These are phyloP conservation scores for Anarhynchus alexandrinus DNA, from an alignment of 2,113 vertebrate species.

Conservation along the genomic window DNA sequence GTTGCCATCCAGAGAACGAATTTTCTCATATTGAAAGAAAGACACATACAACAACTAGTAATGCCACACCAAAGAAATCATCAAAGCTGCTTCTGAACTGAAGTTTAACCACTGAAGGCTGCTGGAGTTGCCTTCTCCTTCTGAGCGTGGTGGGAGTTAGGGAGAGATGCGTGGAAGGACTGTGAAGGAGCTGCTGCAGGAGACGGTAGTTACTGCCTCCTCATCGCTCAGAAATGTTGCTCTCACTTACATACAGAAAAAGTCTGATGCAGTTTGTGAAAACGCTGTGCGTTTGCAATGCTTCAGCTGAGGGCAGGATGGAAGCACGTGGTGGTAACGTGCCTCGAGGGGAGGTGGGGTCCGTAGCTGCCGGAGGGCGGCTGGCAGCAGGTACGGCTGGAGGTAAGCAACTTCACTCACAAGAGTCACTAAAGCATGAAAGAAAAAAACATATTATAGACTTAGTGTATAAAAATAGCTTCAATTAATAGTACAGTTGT, in stretches of 20 bases:
- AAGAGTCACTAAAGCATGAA: neutral
- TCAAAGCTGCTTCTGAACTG: neutral
- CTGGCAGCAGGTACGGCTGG: neutral
- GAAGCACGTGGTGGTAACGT: neutral
- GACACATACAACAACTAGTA: neutral
- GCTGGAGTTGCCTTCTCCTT: neutral
- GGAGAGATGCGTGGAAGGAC: neutral
- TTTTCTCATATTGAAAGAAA: neutral
- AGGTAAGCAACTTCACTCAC: neutral
- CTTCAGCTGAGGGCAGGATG: neutral
- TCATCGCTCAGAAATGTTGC: neutral
- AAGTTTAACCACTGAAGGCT: neutral
- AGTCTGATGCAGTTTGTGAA: neutral
- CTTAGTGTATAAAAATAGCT: neutral
- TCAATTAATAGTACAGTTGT: neutral
- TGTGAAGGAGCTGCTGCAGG: neutral
- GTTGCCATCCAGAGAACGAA: neutral
- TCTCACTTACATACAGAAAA: neutral
- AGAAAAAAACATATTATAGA: neutral
- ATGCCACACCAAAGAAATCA: neutral
- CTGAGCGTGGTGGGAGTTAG: neutral
- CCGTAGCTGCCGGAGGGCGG: neutral
- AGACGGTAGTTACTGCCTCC: neutral
- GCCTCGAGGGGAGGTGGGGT: neutral
- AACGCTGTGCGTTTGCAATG: neutral